phyloP scores from a whole-genome alignment of 2,113 vertebrate species.

The Leptosomus discolor region DNA sequence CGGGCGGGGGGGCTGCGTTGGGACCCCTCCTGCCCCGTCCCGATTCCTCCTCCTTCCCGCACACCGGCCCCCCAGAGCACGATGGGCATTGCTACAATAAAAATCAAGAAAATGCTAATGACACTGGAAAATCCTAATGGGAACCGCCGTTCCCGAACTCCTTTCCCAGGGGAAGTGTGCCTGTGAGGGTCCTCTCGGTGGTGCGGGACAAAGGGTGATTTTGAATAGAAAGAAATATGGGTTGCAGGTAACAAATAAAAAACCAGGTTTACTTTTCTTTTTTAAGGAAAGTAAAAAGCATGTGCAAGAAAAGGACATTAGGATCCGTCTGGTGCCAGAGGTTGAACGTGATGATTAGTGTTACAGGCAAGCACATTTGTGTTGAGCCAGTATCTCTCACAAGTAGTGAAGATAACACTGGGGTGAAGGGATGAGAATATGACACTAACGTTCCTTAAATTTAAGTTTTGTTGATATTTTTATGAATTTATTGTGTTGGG shows the following conservation, averaged over 20 bases:
- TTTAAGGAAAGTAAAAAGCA: background rate
- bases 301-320: background rate
- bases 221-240: background rate
- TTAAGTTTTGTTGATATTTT: background rate
- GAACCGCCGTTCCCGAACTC: rapidly evolving
- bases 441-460: background rate
- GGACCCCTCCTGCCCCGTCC: background rate
- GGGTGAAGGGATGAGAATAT: background rate
- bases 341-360: background rate
- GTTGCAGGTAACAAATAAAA: background rate
- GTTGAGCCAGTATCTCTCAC: background rate
- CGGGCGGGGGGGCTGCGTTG: background rate
- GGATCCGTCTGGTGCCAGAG: background rate
- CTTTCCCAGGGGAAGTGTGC: background rate
- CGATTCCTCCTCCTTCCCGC: too few species aligned
- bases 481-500: background rate
- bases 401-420: background rate
- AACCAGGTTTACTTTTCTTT: background rate
- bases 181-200: rapidly evolving
- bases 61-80: background rate
- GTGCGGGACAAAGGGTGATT: background rate
- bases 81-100: background rate
- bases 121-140: background rate
- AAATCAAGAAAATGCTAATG: background rate
- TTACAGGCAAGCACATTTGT: rapidly evolving